A percentile compares a stretch with the other conserved stretches of the same genome.
phyloP scores from a whole-genome alignment of 2,113 vertebrate species.

The Chaenocephalus aceratus region DNA sequence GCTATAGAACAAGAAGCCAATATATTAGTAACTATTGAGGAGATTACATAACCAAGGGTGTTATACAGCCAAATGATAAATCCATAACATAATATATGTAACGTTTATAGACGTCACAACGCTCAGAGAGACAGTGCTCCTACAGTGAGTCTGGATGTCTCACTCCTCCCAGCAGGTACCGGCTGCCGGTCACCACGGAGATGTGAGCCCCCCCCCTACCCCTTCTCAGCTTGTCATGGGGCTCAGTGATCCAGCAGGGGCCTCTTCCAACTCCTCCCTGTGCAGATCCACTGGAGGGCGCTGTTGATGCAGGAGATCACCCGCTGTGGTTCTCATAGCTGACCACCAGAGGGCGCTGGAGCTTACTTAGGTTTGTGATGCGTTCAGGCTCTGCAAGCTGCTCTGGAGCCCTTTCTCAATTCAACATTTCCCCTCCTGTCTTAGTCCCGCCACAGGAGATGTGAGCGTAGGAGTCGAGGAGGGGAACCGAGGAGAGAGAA shows the following conservation, averaged over 20 bases:
- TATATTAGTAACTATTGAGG: not conserved
- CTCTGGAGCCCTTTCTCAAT: slow-evolving; percentile 64
- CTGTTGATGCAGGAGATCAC: slow-evolving; percentile 86
- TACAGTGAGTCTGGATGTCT: slow-evolving; percentile 68
- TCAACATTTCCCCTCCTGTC: slow-evolving; percentile 73
- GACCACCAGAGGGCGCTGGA: slow-evolving; percentile 70
- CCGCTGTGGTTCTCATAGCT: slow-evolving; percentile 64
- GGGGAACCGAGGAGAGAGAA: too few relatives aligned
- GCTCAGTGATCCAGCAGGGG: slow-evolving; percentile 54
- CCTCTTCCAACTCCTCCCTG: slow-evolving; percentile 72
- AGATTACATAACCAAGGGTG: not conserved
- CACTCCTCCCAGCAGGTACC: slow-evolving; percentile 83
- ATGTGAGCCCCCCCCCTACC: slow-evolving; percentile 60
- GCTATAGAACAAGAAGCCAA: not conserved
- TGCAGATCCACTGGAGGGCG: slow-evolving; percentile 85
- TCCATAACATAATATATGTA: too few relatives aligned
- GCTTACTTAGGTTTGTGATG: slow-evolving; percentile 50
- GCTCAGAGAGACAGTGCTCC: not conserved
- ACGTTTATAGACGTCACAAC: not conserved
- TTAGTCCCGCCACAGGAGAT: too few relatives aligned
- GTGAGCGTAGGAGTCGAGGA: too few relatives aligned
- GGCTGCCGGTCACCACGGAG: slow-evolving; percentile 87
- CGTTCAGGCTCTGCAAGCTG: slow-evolving; percentile 75
- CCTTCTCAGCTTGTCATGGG: slow-evolving; percentile 72
- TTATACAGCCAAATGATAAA: too few relatives aligned